These are phyloP conservation scores for Spilosoma lubricipeda DNA, from an alignment of 2,888 invertebrate species.

Conservation along the genomic window DNA sequence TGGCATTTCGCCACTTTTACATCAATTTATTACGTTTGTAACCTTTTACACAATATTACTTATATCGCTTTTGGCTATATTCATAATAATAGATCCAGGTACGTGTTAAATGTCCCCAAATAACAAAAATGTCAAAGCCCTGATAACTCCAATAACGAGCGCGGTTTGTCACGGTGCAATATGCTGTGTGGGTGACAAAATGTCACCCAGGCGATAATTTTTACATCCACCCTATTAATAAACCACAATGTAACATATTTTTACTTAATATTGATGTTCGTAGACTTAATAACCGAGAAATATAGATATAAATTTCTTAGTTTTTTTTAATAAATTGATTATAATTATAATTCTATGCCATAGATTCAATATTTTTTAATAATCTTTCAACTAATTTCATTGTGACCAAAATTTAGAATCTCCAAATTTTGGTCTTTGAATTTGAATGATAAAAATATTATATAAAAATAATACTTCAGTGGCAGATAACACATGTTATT, in stretches of 20 bases:
- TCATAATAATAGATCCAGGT: not conserved
- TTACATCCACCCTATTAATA: slow-evolving; percentile 40
- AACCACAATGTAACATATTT: slow-evolving; percentile 10
- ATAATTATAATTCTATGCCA: too few relatives aligned
- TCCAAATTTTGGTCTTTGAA: too few relatives aligned
- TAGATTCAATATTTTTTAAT: too few relatives aligned
- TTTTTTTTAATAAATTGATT: too few relatives aligned
- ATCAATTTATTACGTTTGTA: not conserved
- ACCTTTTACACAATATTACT: not conserved
- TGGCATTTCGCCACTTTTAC: too few relatives aligned
- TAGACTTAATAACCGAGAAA: not conserved
- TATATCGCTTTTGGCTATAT: not conserved
- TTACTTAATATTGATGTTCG: not conserved
- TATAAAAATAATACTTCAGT: not conserved
- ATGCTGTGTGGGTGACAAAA: slow-evolving; percentile 56
- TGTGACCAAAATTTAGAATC: not conserved
- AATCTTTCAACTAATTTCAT: too few relatives aligned
- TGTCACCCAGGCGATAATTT: slow-evolving; percentile 54
- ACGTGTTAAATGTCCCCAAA: slow-evolving; percentile 37
- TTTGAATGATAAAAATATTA: too few relatives aligned
- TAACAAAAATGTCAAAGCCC: slow-evolving; percentile 67
- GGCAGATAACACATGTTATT: not conserved
- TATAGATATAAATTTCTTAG: too few relatives aligned
- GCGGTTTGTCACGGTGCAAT: slow-evolving; percentile 61
- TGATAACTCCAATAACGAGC: slow-evolving; percentile 59